These are phyloP conservation scores for Nomada fucata DNA, from an alignment of 2,888 invertebrate genomes.

Conservation along the genomic window DNA sequence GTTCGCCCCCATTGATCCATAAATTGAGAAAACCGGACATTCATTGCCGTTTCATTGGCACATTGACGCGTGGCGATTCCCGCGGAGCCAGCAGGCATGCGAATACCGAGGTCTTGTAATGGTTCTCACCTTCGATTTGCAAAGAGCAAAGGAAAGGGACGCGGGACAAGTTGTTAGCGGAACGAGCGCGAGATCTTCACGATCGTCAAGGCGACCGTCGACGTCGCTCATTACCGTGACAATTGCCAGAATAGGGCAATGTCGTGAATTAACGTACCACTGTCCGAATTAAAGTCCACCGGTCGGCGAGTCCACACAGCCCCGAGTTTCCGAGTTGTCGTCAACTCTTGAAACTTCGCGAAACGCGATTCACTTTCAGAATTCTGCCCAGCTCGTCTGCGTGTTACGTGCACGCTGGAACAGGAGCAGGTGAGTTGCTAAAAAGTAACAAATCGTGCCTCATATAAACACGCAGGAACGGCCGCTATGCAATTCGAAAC, in stretches of 20 bases:
- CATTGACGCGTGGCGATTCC: slow-evolving; percentile 15
- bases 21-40: slow-evolving; percentile 2
- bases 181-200: slow-evolving; percentile 12
- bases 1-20: neutral
- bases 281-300: neutral
- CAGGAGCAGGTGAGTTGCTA: neutral
- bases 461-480: neutral
- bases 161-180: slow-evolving; percentile 23
- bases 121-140: slow-evolving; percentile 51
- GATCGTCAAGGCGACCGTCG: slow-evolving; percentile 26
- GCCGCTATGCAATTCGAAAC: slow-evolving; percentile 18
- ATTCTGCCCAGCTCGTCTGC: neutral
- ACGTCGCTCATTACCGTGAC: neutral
- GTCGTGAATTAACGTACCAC: neutral
- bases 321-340: neutral
- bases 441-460: slow-evolving; percentile 12
- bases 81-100: slow-evolving; percentile 9
- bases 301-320: too few relatives aligned
- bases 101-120: slow-evolving; percentile 48
- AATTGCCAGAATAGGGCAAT: neutral
- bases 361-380: neutral
- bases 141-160: slow-evolving; percentile 52
- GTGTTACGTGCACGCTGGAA: neutral
- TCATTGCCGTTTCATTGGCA: slow-evolving; percentile 24
- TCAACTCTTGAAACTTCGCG: neutral